Percentiles rank a stretch among this genome's conserved stretches.
phyloP scores from a whole-genome alignment of 2,113 vertebrate species.

The Suricata suricatta region DNA sequence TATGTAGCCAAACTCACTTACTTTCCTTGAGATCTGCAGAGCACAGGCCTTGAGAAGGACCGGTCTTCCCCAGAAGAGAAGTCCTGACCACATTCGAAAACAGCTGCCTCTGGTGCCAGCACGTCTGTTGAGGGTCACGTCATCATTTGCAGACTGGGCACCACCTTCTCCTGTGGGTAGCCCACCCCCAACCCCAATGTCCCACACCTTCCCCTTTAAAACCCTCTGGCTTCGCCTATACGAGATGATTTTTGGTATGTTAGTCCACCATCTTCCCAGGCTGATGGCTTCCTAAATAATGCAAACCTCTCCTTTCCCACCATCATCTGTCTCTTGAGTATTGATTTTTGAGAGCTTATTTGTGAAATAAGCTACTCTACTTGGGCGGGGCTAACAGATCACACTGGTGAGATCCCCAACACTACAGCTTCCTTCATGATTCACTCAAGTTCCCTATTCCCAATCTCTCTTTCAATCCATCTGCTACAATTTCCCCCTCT shows the following conservation, averaged over 20 bases:
- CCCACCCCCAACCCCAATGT: neutral
- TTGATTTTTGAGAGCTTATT: neutral
- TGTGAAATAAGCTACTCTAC: neutral
- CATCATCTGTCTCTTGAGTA: neutral
- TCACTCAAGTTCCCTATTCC: neutral
- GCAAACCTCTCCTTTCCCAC: neutral
- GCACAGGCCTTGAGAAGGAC: neutral
- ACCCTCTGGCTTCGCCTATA: neutral
- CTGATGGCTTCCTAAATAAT: neutral
- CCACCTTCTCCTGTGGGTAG: neutral
- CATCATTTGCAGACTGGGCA: neutral
- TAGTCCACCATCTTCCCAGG: neutral
- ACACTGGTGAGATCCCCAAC: neutral
- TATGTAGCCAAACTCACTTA: neutral
- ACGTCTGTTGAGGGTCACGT: neutral
- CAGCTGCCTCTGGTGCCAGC: neutral
- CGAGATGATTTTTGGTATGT: neutral
- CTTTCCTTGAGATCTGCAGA: neutral
- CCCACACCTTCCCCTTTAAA: neutral
- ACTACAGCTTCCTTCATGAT: neutral
- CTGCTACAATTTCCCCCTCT: neutral
- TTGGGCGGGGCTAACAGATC: neutral
- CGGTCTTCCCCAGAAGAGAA: neutral
- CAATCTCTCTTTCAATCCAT: neutral
- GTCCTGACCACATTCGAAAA: neutral